Conservation (phyloP, 2,888 invertebrate genomes). For the Sarcophaga variegata region DNA sequence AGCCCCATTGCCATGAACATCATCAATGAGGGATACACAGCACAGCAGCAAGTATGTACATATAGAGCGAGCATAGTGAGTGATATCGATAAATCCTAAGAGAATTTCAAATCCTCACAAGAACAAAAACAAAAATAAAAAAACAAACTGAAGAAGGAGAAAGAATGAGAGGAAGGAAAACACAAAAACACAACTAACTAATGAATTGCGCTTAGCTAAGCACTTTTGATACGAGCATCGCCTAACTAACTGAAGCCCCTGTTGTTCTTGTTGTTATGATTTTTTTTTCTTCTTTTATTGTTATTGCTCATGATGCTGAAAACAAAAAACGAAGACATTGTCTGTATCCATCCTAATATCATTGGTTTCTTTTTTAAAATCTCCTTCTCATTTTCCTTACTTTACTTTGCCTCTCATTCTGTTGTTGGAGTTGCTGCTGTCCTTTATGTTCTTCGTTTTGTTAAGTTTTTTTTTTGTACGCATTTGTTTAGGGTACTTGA, state of each 20-base stretch:
- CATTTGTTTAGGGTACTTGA: background rate
- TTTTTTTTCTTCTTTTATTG: background rate
- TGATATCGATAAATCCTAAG: constrained; percentile 46
- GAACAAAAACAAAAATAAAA: constrained; percentile 15
- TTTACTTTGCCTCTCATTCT: background rate
- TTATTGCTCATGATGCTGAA: background rate
- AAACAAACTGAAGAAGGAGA: background rate
- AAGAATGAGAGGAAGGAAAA: background rate
- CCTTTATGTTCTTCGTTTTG: constrained; percentile 11
- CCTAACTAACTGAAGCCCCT: background rate
- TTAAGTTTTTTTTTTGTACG: background rate
- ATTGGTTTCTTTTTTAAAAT: constrained; percentile 12
- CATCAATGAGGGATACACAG: constrained; percentile 38
- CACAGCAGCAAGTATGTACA: background rate
- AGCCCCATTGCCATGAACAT: background rate
- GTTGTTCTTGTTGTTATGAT: background rate
- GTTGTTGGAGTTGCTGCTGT: no score
- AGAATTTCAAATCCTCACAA: constrained; percentile 48
- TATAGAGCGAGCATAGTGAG: constrained; percentile 19
- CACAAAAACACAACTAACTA: constrained; percentile 25
- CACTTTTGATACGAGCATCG: constrained; percentile 52
- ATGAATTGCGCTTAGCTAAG: constrained; percentile 67
- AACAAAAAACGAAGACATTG: constrained; percentile 44
- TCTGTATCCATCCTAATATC: constrained; percentile 39
- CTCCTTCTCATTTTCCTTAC: constrained; percentile 13